These are phyloP conservation scores for Pimpla rufipes DNA, from an alignment of 2,888 invertebrate genomes.

Conservation along the genomic window DNA sequence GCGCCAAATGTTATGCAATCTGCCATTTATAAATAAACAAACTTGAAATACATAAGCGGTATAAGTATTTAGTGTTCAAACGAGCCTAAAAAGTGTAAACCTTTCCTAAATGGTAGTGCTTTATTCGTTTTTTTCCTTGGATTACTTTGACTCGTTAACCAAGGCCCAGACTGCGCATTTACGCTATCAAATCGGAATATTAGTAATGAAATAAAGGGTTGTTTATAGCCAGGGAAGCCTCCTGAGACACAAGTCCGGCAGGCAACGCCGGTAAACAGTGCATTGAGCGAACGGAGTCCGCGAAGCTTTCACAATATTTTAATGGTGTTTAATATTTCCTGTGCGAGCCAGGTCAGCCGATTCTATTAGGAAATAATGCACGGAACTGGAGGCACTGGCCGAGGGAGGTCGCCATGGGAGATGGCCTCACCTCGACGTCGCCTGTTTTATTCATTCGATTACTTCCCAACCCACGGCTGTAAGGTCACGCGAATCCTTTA, in stretches of 20 bases:
- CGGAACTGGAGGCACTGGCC: constrained; percentile 16
- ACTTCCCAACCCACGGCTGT: constrained; percentile 68
- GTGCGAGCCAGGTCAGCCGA: constrained; percentile 74
- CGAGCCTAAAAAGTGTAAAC: no score
- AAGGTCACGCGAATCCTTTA: constrained; percentile 53
- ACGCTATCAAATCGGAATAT: constrained; percentile 17
- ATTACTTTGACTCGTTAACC: no score
- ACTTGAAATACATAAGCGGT: no score
- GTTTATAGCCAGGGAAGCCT: constrained; percentile 9
- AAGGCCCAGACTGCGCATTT: constrained; percentile 32
- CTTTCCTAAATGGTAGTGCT: no score
- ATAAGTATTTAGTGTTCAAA: no score
- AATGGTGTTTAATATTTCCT: constrained; percentile 81
- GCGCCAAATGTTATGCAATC: no score
- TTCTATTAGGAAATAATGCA: constrained; percentile 79
- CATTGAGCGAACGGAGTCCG: constrained; percentile 28
- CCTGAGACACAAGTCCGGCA: constrained; percentile 19
- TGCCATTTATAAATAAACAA: no score
- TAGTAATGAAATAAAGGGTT: constrained; percentile 41
- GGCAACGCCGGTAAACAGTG: constrained; percentile 25
- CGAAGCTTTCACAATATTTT: constrained; percentile 62
- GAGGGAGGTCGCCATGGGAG: constrained; percentile 37
- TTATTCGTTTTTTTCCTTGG: no score
- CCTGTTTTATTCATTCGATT: constrained; percentile 83
- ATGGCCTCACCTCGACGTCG: constrained; percentile 69